These are phyloP conservation scores for Morpho helenor DNA, from an alignment of 2,888 invertebrate species.

Conservation along the genomic window DNA sequence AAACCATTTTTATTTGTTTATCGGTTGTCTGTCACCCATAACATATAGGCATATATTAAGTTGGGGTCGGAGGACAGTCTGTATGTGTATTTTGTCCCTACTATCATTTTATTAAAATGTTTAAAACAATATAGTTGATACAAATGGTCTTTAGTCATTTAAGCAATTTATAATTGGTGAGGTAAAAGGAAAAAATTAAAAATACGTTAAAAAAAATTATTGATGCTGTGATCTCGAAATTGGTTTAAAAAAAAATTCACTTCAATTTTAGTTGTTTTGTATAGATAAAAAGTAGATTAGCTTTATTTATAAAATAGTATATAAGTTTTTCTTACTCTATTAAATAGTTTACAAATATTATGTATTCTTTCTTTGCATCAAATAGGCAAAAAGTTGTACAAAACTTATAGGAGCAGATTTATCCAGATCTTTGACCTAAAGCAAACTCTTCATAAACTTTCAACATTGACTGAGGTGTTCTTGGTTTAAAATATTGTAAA, in stretches of 20 bases:
- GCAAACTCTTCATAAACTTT: conserved; percentile 85
- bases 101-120: no score
- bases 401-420: conserved; percentile 9
- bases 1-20: no score
- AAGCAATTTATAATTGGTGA: not conserved
- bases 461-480: conserved; percentile 85
- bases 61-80: no score
- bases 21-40: no score
- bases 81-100: no score
- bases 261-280: conserved; percentile 7
- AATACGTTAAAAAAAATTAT: not conserved
- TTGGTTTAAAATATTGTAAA: conserved; percentile 84
- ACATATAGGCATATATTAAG: no score
- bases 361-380: conserved; percentile 8
- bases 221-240: conserved; percentile 17
- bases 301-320: conserved; percentile 45
- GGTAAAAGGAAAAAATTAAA: not conserved
- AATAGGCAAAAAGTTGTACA: not conserved
- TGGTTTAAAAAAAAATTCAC: conserved; percentile 3
- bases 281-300: conserved; percentile 34
- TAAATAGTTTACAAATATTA: conserved; percentile 40
- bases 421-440: conserved; percentile 56
- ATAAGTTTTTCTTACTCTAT: conserved; percentile 43
- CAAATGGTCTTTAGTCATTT: no score
- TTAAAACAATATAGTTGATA: no score